phyloP scores from a whole-genome alignment of 2,888 invertebrate species.

The Caenorhabditis imperialis region DNA sequence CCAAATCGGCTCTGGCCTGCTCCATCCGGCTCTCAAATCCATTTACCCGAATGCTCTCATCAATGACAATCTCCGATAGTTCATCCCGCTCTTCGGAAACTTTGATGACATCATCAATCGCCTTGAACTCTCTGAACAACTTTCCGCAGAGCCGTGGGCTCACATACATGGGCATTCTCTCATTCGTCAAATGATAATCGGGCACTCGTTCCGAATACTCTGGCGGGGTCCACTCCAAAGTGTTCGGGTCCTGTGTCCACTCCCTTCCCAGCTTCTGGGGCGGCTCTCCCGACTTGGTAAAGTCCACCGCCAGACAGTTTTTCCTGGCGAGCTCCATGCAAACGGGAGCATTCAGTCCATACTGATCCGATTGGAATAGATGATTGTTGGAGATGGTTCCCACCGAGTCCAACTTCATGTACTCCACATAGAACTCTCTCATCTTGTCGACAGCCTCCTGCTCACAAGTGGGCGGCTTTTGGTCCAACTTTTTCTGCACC shows the following conservation, averaged over 20 bases:
- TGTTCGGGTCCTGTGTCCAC: slow-evolving; percentile 41
- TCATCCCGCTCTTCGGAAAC: slow-evolving; percentile 58
- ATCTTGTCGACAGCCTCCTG: slow-evolving; percentile 51
- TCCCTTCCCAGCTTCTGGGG: slow-evolving; percentile 34
- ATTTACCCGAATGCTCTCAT: slow-evolving; percentile 22
- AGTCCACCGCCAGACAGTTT: slow-evolving; percentile 75
- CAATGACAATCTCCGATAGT: slow-evolving; percentile 33
- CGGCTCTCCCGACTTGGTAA: slow-evolving; percentile 59
- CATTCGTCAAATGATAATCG: slow-evolving; percentile 50
- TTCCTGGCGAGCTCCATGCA: slow-evolving; percentile 68
- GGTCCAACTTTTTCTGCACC: slow-evolving; percentile 14
- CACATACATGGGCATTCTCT: slow-evolving; percentile 36
- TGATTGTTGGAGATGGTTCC: slow-evolving; percentile 77
- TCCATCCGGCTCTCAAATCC: slow-evolving; percentile 46
- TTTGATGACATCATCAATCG: slow-evolving; percentile 62
- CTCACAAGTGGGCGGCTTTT: slow-evolving; percentile 14
- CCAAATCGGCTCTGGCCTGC: slow-evolving; percentile 37
- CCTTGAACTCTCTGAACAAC: slow-evolving; percentile 66
- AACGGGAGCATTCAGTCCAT: slow-evolving; percentile 69
- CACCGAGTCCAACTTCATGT: slow-evolving; percentile 77
- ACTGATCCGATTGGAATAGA: slow-evolving; percentile 77
- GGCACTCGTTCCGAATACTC: slow-evolving; percentile 56
- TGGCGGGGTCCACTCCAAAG: slow-evolving; percentile 39
- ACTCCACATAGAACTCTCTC: slow-evolving; percentile 77
- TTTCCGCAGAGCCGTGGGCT: slow-evolving; percentile 62